Percentiles rank a stretch among this genome's conserved stretches.
phyloP scores from a whole-genome alignment of 2,113 vertebrate genomes.

The Thalassarche chlororhynchos region DNA sequence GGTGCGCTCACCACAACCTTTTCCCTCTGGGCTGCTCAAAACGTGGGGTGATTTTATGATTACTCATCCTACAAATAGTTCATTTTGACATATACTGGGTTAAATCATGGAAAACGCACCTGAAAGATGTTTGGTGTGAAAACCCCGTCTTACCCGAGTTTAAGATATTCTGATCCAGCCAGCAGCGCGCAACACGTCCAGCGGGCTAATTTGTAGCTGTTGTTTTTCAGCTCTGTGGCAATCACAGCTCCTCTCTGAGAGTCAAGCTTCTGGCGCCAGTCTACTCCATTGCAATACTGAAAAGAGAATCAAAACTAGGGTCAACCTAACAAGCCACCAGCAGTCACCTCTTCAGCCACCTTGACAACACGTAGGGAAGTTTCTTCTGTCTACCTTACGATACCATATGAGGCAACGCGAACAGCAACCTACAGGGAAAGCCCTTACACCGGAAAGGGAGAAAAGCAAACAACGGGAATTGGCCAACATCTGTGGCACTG shows the following conservation, averaged over 20 bases:
- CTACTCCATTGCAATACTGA: conserved; percentile 96
- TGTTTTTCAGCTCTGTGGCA: conserved; percentile 98
- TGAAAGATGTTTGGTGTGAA: fast-evolving
- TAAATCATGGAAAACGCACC: not conserved
- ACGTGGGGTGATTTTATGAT: not conserved
- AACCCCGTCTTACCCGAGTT: conserved; percentile 86
- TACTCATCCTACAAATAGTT: not conserved
- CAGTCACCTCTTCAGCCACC: not conserved
- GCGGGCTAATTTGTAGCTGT: conserved; percentile 97
- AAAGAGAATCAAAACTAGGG: not conserved
- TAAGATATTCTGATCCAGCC: conserved; percentile 96
- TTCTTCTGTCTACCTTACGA: not conserved
- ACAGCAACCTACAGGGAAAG: not conserved
- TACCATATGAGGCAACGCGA: fast-evolving
- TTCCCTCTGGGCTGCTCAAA: not conserved
- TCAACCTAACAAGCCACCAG: not conserved
- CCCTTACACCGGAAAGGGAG: not conserved
- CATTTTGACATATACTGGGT: fast-evolving
- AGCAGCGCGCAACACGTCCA: conserved; percentile 97
- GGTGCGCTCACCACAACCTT: fast-evolving
- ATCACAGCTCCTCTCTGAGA: conserved; percentile 97
- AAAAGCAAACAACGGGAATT: not conserved
- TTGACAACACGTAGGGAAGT: not conserved
- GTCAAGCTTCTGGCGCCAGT: conserved; percentile 99
- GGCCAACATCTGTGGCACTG: not conserved